phyloP scores from a whole-genome alignment of 2,113 vertebrate species.

The Mormyrus iriodes region DNA sequence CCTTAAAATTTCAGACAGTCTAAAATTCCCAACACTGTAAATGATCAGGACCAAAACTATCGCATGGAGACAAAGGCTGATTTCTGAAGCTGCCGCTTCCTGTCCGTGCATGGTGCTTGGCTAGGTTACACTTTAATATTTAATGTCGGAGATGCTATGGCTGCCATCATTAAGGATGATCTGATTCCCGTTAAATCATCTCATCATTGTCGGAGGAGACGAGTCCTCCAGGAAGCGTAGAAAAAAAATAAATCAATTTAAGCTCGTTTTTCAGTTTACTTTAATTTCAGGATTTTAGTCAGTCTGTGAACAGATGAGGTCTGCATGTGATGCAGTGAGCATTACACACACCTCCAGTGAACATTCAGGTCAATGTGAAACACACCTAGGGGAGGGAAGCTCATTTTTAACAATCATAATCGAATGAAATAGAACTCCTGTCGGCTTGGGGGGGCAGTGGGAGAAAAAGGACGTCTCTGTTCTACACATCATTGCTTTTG shows the following conservation, averaged over 20 bases:
- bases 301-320: neutral
- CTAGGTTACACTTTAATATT: constrained; percentile 24
- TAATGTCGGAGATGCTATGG: neutral
- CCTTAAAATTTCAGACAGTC: neutral
- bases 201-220: neutral
- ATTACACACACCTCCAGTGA: constrained; percentile 13
- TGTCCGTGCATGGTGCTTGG: neutral
- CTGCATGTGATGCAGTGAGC: neutral
- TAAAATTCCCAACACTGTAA: neutral
- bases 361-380: neutral
- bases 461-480: neutral
- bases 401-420: neutral
- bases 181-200: neutral
- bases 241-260: constrained; percentile 10
- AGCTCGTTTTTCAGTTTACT: constrained; percentile 8
- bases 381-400: neutral
- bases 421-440: neutral
- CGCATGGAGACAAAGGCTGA: neutral
- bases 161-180: neutral
- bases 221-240: constrained; percentile 14
- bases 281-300: neutral
- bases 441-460: neutral
- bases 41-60: neutral
- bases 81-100: constrained; percentile 10
- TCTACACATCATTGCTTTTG: neutral